Evolutionary conservation across 64 coral and sea anemone genomes (phyloP).

Genomic region (Dendrophyllia cribrosa): DNA sequence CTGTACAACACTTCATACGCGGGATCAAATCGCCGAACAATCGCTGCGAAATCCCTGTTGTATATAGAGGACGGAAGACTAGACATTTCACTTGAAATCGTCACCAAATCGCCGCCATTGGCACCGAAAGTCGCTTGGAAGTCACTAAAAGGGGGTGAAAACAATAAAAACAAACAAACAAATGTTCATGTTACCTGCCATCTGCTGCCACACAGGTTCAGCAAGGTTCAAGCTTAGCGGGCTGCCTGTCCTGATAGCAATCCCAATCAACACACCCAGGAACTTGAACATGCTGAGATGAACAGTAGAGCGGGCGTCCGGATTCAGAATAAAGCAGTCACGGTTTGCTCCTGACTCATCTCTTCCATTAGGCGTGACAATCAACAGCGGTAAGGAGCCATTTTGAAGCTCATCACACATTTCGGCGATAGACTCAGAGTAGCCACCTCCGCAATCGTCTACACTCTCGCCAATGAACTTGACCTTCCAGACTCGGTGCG

Average conservation of each 20-base stretch:
- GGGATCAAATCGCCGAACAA: too few relatives aligned
- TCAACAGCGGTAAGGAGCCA: conserved; percentile 92
- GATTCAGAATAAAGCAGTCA: conserved; percentile 98
- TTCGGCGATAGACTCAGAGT: conserved; percentile 97
- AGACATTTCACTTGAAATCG: too few relatives aligned
- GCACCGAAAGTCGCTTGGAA: too few relatives aligned
- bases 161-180: too few relatives aligned
- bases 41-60: too few relatives aligned
- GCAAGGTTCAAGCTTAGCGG: conserved; percentile 95
- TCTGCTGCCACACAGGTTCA: conserved; percentile 96
- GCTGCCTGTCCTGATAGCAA: conserved; percentile 96
- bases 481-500: conserved; percentile 96
- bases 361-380: conserved; percentile 96
- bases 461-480: conserved; percentile 99
- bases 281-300: conserved; percentile 95
- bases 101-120: too few relatives aligned
- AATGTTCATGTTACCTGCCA: conserved; percentile 68
- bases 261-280: conserved; percentile 89
- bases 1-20: too few relatives aligned
- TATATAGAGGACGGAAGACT: too few relatives aligned
- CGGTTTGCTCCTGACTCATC: conserved; percentile 98
- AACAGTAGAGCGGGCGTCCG: conserved; percentile 68
- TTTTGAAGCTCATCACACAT: conserved; percentile 99
- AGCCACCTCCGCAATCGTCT: conserved; percentile 98
- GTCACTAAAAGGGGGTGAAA: too few relatives aligned